These are phyloP conservation scores for Cephus pygmeus DNA, from an alignment of 2,888 invertebrate species.

Conservation along the genomic window DNA sequence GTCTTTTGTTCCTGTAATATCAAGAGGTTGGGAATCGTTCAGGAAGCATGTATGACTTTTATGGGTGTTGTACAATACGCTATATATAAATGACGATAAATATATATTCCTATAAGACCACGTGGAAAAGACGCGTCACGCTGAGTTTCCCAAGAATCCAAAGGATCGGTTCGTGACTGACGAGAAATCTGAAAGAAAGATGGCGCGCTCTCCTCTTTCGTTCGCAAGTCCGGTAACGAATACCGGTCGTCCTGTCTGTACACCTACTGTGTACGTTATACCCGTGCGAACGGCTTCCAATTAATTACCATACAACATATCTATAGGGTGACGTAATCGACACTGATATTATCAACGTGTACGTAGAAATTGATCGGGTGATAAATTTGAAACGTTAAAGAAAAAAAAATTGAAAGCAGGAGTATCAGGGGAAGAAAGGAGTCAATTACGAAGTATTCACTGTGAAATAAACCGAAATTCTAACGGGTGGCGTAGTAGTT, in stretches of 20 bases:
- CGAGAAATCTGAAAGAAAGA: not conserved
- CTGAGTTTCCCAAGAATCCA: not conserved
- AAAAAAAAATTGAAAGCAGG: not conserved
- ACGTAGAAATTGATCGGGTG: not conserved
- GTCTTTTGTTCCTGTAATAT: not conserved
- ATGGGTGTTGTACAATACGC: not conserved
- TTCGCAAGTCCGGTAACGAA: not conserved
- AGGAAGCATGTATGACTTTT: not conserved
- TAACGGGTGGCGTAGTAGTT: slow-evolving; percentile 4
- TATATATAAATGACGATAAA: not conserved
- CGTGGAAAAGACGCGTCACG: not conserved
- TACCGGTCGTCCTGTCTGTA: not conserved
- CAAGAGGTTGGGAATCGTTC: not conserved
- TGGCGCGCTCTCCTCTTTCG: not conserved
- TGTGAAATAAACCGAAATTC: not conserved
- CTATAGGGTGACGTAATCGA: not conserved
- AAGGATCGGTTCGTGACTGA: not conserved
- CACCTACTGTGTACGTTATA: not conserved
- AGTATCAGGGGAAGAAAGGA: not conserved
- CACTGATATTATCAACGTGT: not conserved
- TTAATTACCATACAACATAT: not conserved
- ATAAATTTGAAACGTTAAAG: not conserved
- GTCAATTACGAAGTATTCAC: not conserved
- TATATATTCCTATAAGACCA: not conserved
- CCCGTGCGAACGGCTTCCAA: not conserved